These are phyloP conservation scores for Brassicogethes aeneus DNA, from an alignment of 2,888 invertebrate genomes.

Conservation along the genomic window DNA sequence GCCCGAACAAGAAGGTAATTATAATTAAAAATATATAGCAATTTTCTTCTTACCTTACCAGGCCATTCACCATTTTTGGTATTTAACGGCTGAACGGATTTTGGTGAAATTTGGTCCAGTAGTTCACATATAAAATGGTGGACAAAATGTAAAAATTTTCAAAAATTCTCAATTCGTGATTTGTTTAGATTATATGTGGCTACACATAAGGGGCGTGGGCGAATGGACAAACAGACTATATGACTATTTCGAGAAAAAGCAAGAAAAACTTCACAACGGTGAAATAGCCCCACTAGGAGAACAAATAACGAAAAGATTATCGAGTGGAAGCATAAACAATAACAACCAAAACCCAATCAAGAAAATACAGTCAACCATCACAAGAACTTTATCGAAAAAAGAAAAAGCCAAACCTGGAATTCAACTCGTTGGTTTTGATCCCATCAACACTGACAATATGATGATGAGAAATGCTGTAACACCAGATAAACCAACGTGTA, in stretches of 20 bases:
- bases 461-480: slow-evolving; percentile 25
- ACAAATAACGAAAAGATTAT: slow-evolving; percentile 22
- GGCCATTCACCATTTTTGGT: too few relatives aligned
- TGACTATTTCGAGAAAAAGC: slow-evolving; percentile 76
- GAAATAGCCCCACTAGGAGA: slow-evolving; percentile 44
- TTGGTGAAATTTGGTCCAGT: too few relatives aligned
- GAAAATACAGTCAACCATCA: slow-evolving; percentile 39
- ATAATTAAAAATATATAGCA: slow-evolving; percentile 2
- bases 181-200: slow-evolving; percentile 72
- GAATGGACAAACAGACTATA: slow-evolving; percentile 89
- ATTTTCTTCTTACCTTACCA: too few relatives aligned
- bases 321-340: slow-evolving; percentile 28
- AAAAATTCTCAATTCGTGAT: too few relatives aligned
- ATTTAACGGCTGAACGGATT: too few relatives aligned
- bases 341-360: slow-evolving; percentile 33
- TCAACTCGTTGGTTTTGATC: slow-evolving; percentile 36
- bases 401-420: slow-evolving; percentile 33
- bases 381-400: slow-evolving; percentile 45
- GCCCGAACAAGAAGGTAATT: slow-evolving; percentile 77
- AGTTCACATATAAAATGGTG: too few relatives aligned
- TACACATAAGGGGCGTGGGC: slow-evolving; percentile 88
- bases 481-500: slow-evolving; percentile 26
- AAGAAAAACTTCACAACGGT: slow-evolving; percentile 61
- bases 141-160: too few relatives aligned
- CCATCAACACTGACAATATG: slow-evolving; percentile 18